These are phyloP conservation scores for Perizoma affinitatum DNA, from an alignment of 2,888 invertebrate species.

Conservation along the genomic window DNA sequence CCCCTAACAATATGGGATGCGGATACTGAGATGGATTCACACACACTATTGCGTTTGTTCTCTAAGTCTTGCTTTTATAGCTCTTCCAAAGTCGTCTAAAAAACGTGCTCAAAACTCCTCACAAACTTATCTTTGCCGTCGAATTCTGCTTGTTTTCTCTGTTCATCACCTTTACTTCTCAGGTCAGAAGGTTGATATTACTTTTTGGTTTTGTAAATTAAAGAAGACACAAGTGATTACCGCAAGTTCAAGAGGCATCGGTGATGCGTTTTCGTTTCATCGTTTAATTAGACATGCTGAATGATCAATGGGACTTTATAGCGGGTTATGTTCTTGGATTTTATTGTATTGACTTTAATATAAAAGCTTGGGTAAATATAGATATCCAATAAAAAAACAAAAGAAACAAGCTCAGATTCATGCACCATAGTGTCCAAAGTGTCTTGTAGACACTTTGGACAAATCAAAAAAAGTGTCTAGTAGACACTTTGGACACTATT, in stretches of 20 bases:
- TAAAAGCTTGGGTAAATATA: conserved; percentile 21
- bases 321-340: conserved; percentile 20
- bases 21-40: conserved; percentile 56
- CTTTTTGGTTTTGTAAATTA: neutral
- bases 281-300: conserved; percentile 34
- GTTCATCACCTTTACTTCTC: conserved; percentile 25
- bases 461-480: no score
- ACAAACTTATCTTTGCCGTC: conserved; percentile 46
- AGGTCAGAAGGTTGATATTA: conserved; percentile 35
- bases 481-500: no score
- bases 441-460: no score
- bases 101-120: conserved; percentile 64
- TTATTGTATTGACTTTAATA: conserved; percentile 33
- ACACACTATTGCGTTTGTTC: conserved; percentile 61
- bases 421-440: no score
- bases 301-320: conserved; percentile 34
- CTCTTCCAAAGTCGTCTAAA: conserved; percentile 68
- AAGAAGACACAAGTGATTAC: conserved; percentile 49
- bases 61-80: conserved; percentile 73
- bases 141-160: conserved; percentile 2
- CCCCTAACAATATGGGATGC: conserved; percentile 44
- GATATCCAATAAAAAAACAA: neutral
- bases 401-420: no score
- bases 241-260: conserved; percentile 54
- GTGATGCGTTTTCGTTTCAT: conserved; percentile 34